phyloP scores from a whole-genome alignment of 2,888 invertebrate species.

The Xanthorhoe spadicearia region DNA sequence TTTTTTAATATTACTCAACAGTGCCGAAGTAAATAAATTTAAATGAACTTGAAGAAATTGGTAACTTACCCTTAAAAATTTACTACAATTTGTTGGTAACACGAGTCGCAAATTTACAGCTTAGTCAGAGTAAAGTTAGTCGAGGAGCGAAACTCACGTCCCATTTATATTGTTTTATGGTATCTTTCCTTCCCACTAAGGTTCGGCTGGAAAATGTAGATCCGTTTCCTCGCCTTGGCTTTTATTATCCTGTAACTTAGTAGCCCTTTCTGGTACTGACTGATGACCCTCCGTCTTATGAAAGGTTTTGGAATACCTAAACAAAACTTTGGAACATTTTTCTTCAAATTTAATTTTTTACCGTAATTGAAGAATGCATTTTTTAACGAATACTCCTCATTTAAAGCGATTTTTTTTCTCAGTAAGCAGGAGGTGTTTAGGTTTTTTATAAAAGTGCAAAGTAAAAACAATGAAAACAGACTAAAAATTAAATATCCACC shows the following conservation, averaged over 20 bases:
- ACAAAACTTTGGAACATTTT: background rate
- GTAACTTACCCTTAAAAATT: conserved; percentile 25
- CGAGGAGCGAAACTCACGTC: conserved; percentile 65
- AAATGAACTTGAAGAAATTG: conserved; percentile 17
- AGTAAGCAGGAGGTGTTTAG: too few relatives aligned
- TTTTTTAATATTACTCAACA: background rate
- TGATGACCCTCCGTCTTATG: background rate
- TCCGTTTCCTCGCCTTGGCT: conserved; percentile 60
- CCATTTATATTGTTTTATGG: conserved; percentile 81
- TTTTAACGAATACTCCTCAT: too few relatives aligned
- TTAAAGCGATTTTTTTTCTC: too few relatives aligned
- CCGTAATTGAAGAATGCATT: too few relatives aligned
- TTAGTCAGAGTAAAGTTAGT: conserved; percentile 58
- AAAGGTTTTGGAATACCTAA: background rate
- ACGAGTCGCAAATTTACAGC: conserved; percentile 60
- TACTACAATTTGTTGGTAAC: conserved; percentile 42
- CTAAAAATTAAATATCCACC: too few relatives aligned
- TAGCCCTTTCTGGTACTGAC: conserved; percentile 22
- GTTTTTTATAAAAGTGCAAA: too few relatives aligned
- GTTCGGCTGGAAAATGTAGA: conserved; percentile 66
- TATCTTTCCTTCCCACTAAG: conserved; percentile 68
- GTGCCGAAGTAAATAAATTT: background rate
- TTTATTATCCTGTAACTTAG: conserved; percentile 54
- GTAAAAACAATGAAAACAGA: too few relatives aligned
- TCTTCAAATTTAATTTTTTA: background rate